Conservation (phyloP, 2,888 invertebrate genomes). For the Argyresthia goedartella region DNA sequence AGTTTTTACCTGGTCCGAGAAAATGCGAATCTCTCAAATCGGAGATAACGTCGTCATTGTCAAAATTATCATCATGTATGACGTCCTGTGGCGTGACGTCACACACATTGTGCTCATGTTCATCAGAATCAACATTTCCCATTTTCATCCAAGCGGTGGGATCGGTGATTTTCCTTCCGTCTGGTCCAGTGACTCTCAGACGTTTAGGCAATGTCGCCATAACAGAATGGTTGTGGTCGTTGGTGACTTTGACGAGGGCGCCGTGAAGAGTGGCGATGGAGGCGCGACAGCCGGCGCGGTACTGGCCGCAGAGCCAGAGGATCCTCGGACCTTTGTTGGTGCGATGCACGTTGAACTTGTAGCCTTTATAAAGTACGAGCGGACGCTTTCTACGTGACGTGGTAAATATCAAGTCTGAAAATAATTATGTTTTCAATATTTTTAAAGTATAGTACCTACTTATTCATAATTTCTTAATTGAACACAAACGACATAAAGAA, state of each 20-base stretch:
- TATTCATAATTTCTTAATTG: too few species aligned
- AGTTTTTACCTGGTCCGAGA: background rate
- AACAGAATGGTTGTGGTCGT: conserved; percentile 24
- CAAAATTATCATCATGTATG: background rate
- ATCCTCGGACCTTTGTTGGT: background rate
- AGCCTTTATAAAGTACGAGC: background rate
- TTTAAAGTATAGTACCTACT: background rate
- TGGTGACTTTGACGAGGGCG: conserved; percentile 19
- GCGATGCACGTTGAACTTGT: background rate
- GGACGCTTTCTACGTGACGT: background rate
- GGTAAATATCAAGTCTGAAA: background rate
- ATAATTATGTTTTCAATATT: too few species aligned
- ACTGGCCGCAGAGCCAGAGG: background rate
- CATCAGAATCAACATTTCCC: too few species aligned
- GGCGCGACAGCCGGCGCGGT: conserved; percentile 16
- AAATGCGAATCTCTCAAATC: background rate
- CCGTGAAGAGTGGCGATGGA: conserved; percentile 20
- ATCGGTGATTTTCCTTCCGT: too few species aligned
- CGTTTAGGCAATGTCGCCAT: background rate
- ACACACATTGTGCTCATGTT: too few species aligned
- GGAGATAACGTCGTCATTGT: background rate
- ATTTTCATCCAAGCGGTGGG: too few species aligned
- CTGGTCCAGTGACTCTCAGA: too few species aligned
- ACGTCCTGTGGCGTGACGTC: background rate
- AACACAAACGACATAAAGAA: too few species aligned